Percentiles rank a stretch among this genome's conserved stretches.
These are phyloP conservation scores for Erebia ligea DNA, from an alignment of 2,888 invertebrate species.

Conservation along the genomic window DNA sequence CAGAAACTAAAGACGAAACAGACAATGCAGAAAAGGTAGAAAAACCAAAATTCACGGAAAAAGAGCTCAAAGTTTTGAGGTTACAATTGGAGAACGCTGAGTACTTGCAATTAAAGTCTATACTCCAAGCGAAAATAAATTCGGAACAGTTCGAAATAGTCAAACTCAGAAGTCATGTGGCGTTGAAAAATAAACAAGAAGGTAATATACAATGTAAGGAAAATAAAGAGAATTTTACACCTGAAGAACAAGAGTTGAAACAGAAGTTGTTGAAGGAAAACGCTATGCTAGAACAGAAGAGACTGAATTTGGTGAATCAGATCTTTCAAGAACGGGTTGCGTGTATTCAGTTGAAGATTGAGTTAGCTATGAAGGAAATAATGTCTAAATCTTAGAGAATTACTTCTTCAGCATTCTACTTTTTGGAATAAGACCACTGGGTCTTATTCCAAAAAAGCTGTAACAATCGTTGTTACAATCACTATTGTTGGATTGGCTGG, in stretches of 20 bases:
- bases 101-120: constrained; percentile 86
- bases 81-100: constrained; percentile 87
- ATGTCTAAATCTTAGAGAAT: constrained; percentile 65
- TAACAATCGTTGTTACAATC: no score
- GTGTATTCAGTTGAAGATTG: constrained; percentile 88
- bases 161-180: constrained; percentile 82
- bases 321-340: constrained; percentile 89
- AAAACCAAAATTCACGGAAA: constrained; percentile 82
- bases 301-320: constrained; percentile 85
- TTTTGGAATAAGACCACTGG: no score
- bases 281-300: constrained; percentile 86
- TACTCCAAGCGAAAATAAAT: constrained; percentile 87
- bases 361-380: constrained; percentile 84
- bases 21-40: constrained; percentile 58
- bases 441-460: no score
- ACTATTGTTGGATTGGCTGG: no score
- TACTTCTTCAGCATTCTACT: neutral
- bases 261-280: constrained; percentile 84
- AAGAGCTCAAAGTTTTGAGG: constrained; percentile 81
- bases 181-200: constrained; percentile 77
- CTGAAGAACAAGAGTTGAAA: constrained; percentile 69
- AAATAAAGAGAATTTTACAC: constrained; percentile 62
- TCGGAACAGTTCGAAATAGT: constrained; percentile 89
- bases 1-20: constrained; percentile 54
- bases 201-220: constrained; percentile 55